Evolutionary conservation across 2,888 invertebrate genomes (phyloP), one percentile per base, ranked within the genome.

Genomic region (Lycia hirtaria): DNA sequence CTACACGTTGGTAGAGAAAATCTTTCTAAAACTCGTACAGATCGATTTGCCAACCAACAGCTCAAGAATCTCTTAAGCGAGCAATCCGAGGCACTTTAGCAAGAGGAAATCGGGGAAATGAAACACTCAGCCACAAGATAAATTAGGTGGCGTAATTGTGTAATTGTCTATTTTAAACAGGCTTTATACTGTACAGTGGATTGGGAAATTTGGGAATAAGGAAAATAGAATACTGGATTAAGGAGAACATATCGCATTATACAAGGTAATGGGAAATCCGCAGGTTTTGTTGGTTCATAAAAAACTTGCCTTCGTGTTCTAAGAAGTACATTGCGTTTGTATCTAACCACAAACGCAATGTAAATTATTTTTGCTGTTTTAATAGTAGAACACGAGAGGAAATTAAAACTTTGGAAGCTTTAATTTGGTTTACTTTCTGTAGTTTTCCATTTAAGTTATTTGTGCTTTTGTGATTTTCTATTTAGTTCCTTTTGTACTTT

Each of bases 41-140:
- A 19, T n/a, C 37, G n/a, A n/a, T 37, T 37, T 37, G 19, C 37
- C 19, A 19, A 37, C 10, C 37, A 37, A 19, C 19, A 19, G 10
- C 10, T 35, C 19, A 37, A 37, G 22, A 32, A 50, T 22, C 24
- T 9, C 37, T 53, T 14, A 45, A 56, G 44, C 47, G 44, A 17
- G 28, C 41, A 10, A 22, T 33, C 24, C 32, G 40, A 47, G 32
- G 44, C 43, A 28, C 43, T 20, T 44, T 20, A 41, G 37, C 22
- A 20, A 9, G 33, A 47, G 58, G 55, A 54, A 60, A 56, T 60
- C 52, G 43, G 41, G 62, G 44, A 52, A 63, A 57, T 43, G 38
- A 57, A 61, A 45, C 51, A 55, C 53, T 60, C 40, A 40, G 22
- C 35, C 57, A 52, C 47, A 55, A 52, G 17, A 26, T 28, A 14